A percentile compares a stretch with the other conserved stretches of the same genome.
These are phyloP conservation scores for Drosophila dives DNA, from an alignment of 2,888 invertebrate species.

Conservation along the genomic window DNA sequence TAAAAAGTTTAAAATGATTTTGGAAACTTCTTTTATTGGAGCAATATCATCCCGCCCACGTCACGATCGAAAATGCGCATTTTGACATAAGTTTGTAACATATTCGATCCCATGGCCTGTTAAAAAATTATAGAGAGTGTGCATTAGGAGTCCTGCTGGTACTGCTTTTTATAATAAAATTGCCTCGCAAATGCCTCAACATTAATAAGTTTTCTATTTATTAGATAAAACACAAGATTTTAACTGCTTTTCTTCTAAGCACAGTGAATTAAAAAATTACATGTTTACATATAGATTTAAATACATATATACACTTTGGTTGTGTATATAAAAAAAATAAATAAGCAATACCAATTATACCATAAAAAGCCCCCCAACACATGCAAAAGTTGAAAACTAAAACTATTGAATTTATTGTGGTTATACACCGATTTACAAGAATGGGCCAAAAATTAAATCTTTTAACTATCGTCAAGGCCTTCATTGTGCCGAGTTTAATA, in stretches of 20 bases:
- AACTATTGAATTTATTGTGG: constrained; percentile 50
- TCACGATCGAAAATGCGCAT: neutral
- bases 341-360: neutral
- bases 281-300: neutral
- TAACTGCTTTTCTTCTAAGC: neutral
- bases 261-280: neutral
- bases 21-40: neutral
- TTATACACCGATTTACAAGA: constrained; percentile 39
- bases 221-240: neutral
- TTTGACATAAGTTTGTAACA: neutral
- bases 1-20: neutral
- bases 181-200: neutral
- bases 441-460: constrained; percentile 30
- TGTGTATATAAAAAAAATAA: neutral
- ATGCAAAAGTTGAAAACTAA: neutral
- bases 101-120: neutral
- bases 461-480: constrained; percentile 30
- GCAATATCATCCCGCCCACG: neutral
- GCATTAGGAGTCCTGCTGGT: neutral
- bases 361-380: neutral
- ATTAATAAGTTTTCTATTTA: neutral
- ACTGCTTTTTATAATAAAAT: neutral
- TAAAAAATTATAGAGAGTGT: neutral
- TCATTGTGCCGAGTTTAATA: constrained; percentile 57
- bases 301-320: neutral